A percentile compares a stretch with the other conserved stretches of the same genome.
Conservation (phyloP, 2,797 vertebrate genomes). For the Acrossocheilus fasciatus region DNA sequence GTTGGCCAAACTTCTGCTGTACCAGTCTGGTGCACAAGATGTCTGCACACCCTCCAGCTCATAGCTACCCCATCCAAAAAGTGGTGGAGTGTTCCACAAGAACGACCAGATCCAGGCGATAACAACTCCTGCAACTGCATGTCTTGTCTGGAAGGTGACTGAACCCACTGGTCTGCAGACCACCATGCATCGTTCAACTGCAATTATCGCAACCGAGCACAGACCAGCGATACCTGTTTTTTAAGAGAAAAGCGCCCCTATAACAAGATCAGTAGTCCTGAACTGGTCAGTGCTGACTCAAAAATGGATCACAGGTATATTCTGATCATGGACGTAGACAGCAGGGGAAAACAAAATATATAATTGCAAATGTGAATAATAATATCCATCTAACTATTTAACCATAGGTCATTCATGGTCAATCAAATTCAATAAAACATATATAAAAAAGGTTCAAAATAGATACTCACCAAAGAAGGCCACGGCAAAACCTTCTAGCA, state of each 20-base stretch:
- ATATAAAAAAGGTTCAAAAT: no score
- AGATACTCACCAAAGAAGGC: slow-evolving; percentile 86
- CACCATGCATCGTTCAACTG: slow-evolving; percentile 80
- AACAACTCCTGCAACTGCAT: slow-evolving; percentile 76
- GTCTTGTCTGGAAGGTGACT: slow-evolving; percentile 76
- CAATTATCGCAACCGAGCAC: slow-evolving; percentile 79
- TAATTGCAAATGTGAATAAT: background rate
- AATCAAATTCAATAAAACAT: no score
- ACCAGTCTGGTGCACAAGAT: slow-evolving; percentile 82
- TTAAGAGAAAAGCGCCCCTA: background rate
- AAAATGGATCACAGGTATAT: background rate
- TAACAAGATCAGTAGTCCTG: background rate
- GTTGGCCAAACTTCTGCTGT: slow-evolving; percentile 73
- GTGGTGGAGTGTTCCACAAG: slow-evolving; percentile 81
- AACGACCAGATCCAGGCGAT: slow-evolving; percentile 83
- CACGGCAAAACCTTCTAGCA: slow-evolving; percentile 87
- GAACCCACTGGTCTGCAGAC: slow-evolving; percentile 78
- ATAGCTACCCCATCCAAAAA: slow-evolving; percentile 80
- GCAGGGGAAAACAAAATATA: background rate
- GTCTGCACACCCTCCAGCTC: slow-evolving; percentile 77
- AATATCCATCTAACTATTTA: background rate
- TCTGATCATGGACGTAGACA: background rate
- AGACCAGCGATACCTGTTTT: slow-evolving; percentile 78
- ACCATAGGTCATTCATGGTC: background rate
- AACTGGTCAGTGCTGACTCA: background rate